phyloP scores from a whole-genome alignment of 2,113 vertebrate genomes.

The Aythya baeri region DNA sequence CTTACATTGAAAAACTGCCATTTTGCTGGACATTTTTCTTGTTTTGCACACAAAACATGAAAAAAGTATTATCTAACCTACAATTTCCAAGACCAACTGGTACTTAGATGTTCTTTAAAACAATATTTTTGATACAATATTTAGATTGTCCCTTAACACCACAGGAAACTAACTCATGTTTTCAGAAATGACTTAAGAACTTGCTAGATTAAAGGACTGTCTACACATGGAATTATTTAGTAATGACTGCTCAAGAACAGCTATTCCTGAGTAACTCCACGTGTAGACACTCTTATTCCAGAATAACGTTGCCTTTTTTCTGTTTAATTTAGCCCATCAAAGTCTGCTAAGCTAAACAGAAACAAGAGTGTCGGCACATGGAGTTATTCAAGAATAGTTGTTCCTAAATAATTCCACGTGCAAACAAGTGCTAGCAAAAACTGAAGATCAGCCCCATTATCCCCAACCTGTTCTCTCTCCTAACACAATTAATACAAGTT shows the following conservation, averaged over 20 bases:
- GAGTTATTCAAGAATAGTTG: constrained; percentile 5
- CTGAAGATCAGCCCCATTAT: not conserved
- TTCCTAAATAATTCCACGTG: constrained; percentile 34
- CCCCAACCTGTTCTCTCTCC: not conserved
- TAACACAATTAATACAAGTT: not conserved
- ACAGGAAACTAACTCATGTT: constrained; percentile 44
- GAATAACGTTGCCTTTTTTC: constrained; percentile 39
- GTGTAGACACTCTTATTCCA: constrained; percentile 27
- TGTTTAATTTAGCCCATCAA: constrained; percentile 41
- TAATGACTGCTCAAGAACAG: constrained; percentile 30
- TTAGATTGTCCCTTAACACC: not conserved
- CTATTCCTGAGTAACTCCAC: constrained; percentile 4
- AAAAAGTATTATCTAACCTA: not conserved
- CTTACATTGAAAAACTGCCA: not conserved
- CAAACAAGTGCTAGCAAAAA: not conserved
- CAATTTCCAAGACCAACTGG: not conserved
- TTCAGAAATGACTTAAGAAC: constrained; percentile 42
- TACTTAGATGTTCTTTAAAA: not conserved
- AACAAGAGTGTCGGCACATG: constrained; percentile 50
- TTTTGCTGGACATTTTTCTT: not conserved
- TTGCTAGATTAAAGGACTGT: constrained; percentile 47
- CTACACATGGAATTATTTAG: constrained; percentile 40
- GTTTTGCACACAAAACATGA: not conserved
- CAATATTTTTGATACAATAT: constrained; percentile 11
- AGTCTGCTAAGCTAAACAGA: constrained; percentile 43